phyloP scores from a whole-genome alignment of 2,113 vertebrate species.

The Pygoscelis antarcticus region DNA sequence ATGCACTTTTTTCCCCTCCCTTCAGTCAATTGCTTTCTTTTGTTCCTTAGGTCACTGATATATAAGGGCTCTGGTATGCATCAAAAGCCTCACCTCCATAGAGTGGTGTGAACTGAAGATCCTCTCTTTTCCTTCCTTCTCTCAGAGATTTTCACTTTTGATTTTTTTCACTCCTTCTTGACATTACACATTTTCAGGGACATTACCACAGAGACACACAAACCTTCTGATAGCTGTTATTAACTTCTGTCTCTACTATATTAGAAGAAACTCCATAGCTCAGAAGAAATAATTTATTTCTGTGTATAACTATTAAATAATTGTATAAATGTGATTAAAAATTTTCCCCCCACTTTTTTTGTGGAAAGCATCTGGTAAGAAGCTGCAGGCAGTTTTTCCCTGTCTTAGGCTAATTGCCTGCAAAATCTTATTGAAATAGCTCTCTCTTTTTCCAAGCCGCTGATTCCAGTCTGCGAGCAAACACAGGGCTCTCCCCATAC shows the following conservation, averaged over 20 bases:
- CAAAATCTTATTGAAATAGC: neutral
- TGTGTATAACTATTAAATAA: neutral
- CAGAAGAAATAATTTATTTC: neutral
- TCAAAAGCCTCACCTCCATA: neutral
- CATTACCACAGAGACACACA: neutral
- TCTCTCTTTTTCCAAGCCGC: neutral
- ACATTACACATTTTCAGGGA: neutral
- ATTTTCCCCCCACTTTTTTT: rapidly evolving
- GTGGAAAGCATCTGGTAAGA: neutral
- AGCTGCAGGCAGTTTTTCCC: neutral
- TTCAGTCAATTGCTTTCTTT: neutral
- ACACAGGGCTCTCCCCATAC: neutral
- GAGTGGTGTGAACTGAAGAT: neutral
- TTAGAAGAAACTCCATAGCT: neutral
- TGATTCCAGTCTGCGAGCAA: neutral
- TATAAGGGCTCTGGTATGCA: neutral
- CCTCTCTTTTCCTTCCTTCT: neutral
- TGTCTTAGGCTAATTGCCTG: neutral
- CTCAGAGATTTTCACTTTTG: neutral
- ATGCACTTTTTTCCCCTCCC: rapidly evolving
- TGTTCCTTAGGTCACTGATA: neutral
- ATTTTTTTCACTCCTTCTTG: neutral
- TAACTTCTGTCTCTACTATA: neutral
- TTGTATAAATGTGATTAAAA: neutral
- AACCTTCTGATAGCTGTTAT: neutral